Base-by-base conservation (phyloP, 1,140 invertebrate genomes). In the Penaeus vannamei region DNA sequence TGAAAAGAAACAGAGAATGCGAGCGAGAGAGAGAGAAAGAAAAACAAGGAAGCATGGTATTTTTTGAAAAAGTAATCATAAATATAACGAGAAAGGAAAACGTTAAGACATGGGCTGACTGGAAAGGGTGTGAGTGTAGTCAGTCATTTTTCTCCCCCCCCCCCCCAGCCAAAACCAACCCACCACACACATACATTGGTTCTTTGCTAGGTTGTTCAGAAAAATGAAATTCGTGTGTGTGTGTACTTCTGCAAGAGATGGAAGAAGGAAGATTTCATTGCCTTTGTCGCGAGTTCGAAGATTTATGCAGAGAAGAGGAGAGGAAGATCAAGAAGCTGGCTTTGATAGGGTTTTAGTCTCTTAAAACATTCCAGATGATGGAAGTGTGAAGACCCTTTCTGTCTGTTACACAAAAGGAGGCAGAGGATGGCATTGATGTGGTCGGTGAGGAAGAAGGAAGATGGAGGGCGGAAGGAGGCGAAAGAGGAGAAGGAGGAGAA, bases 101-200 rank as follows among this genome's bases (percentile, higher is more conserved):
- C 26, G 84, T 76, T 77, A 53, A 76, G 84, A 85, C 84, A 85
- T 85, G 84, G 69, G 84, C 59, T 76, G 84, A 61, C 66, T 46
- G 84, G 84, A 76, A 62, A 66, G 64, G 46, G 32, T 29, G 26
- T 36, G 32, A 64, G 36, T 19, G 82, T 84, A 19, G 29, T 84
- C 66, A 36, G 29, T 76, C 29, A 32, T 84, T 46, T 69, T 53
- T 53, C 53, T 53, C 53, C 0, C 10, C 53, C 0, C 53, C 53
- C 53, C 53, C 53, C 53, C 53, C 53, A 53, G 53, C 53, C 53
- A 53, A 53, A 53, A 53, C 12, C 53, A 53, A 53, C 14, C 53
- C 53, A 17, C 53, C 53, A 53, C 53, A 53, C 53, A 53, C 53
- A 12, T 53, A 53, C 53, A 53, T 53, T 53, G 53, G 53, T 53